phyloP scores from a whole-genome alignment of 1,140 invertebrate genomes.

The Mya arenaria region DNA sequence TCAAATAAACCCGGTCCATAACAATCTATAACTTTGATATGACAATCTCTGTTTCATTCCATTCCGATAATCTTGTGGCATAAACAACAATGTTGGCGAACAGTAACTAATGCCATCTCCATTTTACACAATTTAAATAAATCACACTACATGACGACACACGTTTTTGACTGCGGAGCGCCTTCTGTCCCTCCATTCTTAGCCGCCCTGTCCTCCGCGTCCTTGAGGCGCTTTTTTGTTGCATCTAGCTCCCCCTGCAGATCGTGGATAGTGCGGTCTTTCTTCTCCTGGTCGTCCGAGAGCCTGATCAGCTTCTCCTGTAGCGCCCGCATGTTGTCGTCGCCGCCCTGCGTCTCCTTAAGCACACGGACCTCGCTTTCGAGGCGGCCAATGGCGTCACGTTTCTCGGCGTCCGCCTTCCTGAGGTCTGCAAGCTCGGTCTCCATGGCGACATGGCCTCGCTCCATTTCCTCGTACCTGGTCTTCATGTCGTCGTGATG shows the following conservation, averaged over 20 bases:
- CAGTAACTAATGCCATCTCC: no score
- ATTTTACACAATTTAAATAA: no score
- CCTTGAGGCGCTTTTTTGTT: slow-evolving; percentile 27
- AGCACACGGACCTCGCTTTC: slow-evolving; percentile 30
- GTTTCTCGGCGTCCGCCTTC: slow-evolving; percentile 21
- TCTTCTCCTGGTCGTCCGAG: slow-evolving; percentile 49
- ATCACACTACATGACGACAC: slow-evolving; percentile 45
- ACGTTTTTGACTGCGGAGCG: slow-evolving; percentile 46
- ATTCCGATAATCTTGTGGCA: no score
- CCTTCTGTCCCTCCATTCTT: background rate
- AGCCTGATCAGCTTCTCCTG: slow-evolving; percentile 50
- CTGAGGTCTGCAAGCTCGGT: slow-evolving; percentile 29
- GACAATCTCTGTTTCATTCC: no score
- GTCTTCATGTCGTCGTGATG: slow-evolving; percentile 52
- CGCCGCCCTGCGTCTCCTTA: slow-evolving; percentile 46
- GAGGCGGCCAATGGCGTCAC: slow-evolving; percentile 3
- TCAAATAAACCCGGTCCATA: no score
- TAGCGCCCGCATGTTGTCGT: slow-evolving; percentile 45
- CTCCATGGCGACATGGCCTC: background rate
- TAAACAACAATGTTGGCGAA: no score
- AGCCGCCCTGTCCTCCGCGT: slow-evolving; percentile 30
- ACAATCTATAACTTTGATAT: no score
- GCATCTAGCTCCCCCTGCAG: slow-evolving; percentile 39
- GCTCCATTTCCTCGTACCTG: slow-evolving; percentile 42
- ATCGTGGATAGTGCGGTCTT: slow-evolving; percentile 41